Base-by-base conservation (phyloP, 2,113 vertebrate species). In the Saccopteryx bilineata region DNA sequence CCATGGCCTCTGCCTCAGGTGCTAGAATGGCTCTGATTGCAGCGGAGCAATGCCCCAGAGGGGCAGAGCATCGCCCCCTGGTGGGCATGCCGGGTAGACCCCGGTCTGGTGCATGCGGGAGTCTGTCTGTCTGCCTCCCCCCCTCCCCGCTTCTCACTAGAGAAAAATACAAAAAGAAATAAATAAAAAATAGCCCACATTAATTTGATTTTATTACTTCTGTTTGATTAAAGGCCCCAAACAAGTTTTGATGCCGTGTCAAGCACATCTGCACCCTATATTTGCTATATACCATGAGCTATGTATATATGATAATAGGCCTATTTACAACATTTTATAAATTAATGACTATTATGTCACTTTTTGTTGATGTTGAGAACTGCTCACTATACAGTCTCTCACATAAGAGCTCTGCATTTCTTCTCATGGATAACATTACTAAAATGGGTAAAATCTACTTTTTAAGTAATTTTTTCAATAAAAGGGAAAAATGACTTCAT, bases 401-500 rank as follows among this genome's bases (percentile, higher is more conserved):
- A 94, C 69, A 63, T 79, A 39, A 93, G 92, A 82, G 17, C n/a
- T 82, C 85, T 90, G 46, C n/a, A 50, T 65, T 93, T 93, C 85
- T 93, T 95, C 78, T 92, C 58, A 80, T 92, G 88, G 84, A 58
- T 61, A 71, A 90, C 33, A 89, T 76, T 89, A 86, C 69, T 24
- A 93, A 87, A 91, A 31, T 15, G 31, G 61, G 33, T 15, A 60
- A 7, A 58, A 83, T 60, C 24, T 80, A 63, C 56, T 91, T 87
- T 89, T 48, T 48, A 76, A 90, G 58, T 60, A 48, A 72, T 93
- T 91, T 82, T 92, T 86, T 95, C 66, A 93, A 79, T 90, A 96
- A 66, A 68, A 80, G 7, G 7, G 76, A 79, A 91, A 98, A 98
- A 97, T 97, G 92, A 97, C 63, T 92, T 98, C 97, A 97, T 95